These are phyloP conservation scores for Drosophila truncata DNA, from an alignment of 1,140 invertebrate species.

Conservation along the genomic window DNA sequence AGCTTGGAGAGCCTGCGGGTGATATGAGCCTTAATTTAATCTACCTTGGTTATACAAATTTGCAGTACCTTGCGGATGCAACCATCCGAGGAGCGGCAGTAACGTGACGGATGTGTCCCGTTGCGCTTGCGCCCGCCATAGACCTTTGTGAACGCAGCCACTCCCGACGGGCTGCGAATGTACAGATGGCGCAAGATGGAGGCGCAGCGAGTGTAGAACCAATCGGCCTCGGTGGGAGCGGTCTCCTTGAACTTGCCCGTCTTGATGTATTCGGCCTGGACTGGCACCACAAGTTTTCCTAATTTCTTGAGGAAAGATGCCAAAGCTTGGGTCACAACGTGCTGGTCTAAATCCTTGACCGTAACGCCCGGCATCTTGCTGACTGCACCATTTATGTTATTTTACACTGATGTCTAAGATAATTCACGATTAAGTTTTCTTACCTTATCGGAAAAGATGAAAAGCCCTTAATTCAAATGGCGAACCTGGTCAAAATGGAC, in stretches of 20 bases:
- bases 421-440: conserved; percentile 2
- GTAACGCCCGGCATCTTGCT: conserved; percentile 93
- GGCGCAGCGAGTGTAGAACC: conserved; percentile 98
- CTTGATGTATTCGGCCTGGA: conserved; percentile 98
- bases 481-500: conserved; percentile 10
- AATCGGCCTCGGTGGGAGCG: conserved; percentile 98
- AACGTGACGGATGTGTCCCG: conserved; percentile 97
- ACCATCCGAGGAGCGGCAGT: conserved; percentile 94
- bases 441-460: not conserved
- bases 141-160: conserved; percentile 98
- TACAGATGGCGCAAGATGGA: conserved; percentile 97
- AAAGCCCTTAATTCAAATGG: not conserved
- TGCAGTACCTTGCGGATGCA: conserved; percentile 93
- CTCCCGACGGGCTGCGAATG: conserved; percentile 96
- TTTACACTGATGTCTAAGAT: not conserved
- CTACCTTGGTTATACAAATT: not conserved
- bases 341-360: conserved; percentile 99
- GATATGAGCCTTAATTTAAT: not conserved
- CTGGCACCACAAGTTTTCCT: conserved; percentile 98
- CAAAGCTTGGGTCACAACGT: conserved; percentile 97
- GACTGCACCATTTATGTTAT: not conserved
- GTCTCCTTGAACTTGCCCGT: conserved; percentile 97
- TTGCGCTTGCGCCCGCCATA: conserved; percentile 98
- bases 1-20: conserved; percentile 90
- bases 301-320: conserved; percentile 99